Evolutionary conservation across 2,888 invertebrate species (phyloP).

Genomic region (Epiblema foenella): DNA sequence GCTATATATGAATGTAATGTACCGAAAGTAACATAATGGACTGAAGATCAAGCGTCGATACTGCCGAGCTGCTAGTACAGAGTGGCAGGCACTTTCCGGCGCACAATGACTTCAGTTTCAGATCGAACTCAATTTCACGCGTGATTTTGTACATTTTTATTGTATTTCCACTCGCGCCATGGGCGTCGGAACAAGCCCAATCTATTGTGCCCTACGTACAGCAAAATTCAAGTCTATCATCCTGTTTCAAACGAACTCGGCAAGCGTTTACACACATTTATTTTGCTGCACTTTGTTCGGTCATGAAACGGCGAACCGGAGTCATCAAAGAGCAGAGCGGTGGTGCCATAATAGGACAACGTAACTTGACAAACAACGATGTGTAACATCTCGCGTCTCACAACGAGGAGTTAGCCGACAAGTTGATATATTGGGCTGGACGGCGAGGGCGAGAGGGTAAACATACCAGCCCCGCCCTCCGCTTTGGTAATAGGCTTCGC

Average conservation of each 20-base stretch:
- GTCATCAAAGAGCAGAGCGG: conserved; percentile 51
- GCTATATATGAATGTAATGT: background rate
- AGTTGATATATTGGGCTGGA: conserved; percentile 79
- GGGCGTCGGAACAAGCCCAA: conserved; percentile 57
- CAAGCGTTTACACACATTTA: conserved; percentile 12
- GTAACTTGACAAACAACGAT: conserved; percentile 72
- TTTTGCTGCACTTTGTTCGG: conserved; percentile 28
- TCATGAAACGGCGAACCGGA: conserved; percentile 34
- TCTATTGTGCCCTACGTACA: conserved; percentile 34
- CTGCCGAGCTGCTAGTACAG: conserved; percentile 43
- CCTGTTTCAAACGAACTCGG: conserved; percentile 21
- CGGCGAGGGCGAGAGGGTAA: conserved; percentile 73
- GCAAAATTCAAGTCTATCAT: conserved; percentile 25
- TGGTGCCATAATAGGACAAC: conserved; percentile 59
- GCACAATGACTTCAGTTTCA: conserved; percentile 71
- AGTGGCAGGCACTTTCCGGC: conserved; percentile 64
- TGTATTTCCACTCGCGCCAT: conserved; percentile 71
- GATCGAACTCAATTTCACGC: conserved; percentile 82
- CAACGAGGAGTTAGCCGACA: conserved; percentile 68
- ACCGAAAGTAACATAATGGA: conserved; percentile 40
- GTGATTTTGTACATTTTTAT: conserved; percentile 80
- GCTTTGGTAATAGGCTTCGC: conserved; percentile 34
- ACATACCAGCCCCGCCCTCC: conserved; percentile 58
- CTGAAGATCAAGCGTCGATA: conserved; percentile 48
- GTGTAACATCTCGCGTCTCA: conserved; percentile 67